These are phyloP conservation scores for Daphoenositta chrysoptera DNA, from an alignment of 2,113 vertebrate species.

Conservation along the genomic window DNA sequence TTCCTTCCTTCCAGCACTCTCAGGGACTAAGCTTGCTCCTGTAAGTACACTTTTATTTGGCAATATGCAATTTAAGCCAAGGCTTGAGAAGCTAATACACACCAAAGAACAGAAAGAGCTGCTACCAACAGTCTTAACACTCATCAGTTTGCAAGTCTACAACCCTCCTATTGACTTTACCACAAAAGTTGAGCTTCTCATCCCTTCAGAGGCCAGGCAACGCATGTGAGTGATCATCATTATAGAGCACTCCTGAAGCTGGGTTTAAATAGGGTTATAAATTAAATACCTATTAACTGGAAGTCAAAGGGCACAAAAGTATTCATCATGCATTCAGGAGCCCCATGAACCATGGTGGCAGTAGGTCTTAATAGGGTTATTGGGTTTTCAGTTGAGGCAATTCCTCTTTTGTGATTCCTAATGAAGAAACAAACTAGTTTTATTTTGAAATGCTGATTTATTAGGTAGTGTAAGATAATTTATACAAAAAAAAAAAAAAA, in stretches of 20 bases:
- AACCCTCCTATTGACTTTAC: neutral
- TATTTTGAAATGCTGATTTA: constrained; percentile 54
- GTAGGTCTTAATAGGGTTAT: constrained; percentile 41
- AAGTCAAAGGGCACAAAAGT: constrained; percentile 23
- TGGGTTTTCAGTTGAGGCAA: constrained; percentile 34
- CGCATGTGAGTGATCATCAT: neutral
- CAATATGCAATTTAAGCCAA: neutral
- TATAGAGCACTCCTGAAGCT: neutral
- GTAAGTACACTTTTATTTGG: neutral
- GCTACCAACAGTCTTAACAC: neutral
- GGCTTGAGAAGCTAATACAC: neutral
- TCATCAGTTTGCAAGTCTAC: neutral
- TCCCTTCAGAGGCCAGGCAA: neutral
- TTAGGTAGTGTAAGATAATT: constrained; percentile 16
- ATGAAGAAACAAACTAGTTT: constrained; percentile 49
- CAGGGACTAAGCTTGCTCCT: neutral
- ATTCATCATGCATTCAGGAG: neutral
- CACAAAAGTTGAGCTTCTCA: neutral
- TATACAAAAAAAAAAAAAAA: constrained; percentile 1
- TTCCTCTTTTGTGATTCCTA: constrained; percentile 40
- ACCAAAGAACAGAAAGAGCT: neutral
- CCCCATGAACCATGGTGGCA: neutral
- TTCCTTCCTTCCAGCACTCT: neutral
- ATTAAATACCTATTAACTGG: constrained; percentile 44
- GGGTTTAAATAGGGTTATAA: neutral